Conservation (phyloP, 2,113 vertebrate genomes). For the Python bivittatus region DNA sequence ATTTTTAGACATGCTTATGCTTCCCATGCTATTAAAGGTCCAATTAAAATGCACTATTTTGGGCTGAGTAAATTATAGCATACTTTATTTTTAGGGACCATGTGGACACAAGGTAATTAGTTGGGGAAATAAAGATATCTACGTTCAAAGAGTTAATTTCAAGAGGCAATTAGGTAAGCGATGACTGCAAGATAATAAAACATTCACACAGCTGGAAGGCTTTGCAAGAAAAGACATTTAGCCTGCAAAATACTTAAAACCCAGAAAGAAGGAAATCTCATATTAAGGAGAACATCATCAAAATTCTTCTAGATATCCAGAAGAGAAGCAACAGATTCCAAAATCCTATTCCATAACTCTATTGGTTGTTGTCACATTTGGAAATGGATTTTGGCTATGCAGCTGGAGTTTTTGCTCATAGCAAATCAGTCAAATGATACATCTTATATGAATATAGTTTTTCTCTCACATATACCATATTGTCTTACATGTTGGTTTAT, state of each 20-base stretch:
- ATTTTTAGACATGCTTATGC: neutral
- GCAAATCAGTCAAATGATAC: neutral
- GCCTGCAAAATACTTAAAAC: neutral
- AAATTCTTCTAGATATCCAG: neutral
- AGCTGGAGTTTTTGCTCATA: neutral
- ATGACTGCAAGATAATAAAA: constrained; percentile 18
- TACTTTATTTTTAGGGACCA: neutral
- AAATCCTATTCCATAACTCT: neutral
- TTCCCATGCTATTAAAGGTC: constrained; percentile 12
- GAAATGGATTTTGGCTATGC: neutral
- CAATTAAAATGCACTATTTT: constrained; percentile 25
- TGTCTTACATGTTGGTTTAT: neutral
- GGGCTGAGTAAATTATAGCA: constrained; percentile 8
- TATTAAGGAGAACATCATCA: neutral
- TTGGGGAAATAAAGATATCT: constrained; percentile 26
- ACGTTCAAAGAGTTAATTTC: constrained; percentile 38
- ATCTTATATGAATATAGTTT: neutral
- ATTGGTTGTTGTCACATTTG: neutral
- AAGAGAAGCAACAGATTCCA: neutral
- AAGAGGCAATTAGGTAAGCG: constrained; percentile 25
- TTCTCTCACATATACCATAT: neutral
- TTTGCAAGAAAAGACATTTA: constrained; percentile 17
- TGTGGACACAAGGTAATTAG: constrained; percentile 22
- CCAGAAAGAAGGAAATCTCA: neutral
- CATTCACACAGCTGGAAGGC: neutral